These are phyloP conservation scores for Nycticebus coucang DNA, from an alignment of 2,113 vertebrate genomes.

Conservation along the genomic window DNA sequence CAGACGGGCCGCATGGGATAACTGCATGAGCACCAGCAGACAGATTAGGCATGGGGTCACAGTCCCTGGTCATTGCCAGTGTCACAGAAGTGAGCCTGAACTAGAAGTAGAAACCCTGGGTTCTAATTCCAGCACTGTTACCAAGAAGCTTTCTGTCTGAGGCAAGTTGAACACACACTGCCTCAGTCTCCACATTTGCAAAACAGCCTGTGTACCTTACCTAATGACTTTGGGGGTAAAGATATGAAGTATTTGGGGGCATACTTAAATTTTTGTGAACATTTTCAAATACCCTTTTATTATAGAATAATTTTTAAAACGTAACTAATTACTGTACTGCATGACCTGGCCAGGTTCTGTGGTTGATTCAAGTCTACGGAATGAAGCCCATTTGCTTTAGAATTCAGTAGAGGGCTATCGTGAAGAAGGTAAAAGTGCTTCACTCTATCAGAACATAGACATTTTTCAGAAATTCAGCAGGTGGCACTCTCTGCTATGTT, in stretches of 20 bases:
- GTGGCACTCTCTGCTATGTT: slow-evolving; percentile 51
- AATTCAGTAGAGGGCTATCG: neutral
- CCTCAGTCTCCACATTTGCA: neutral
- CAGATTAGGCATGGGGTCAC: neutral
- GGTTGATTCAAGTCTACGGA: neutral
- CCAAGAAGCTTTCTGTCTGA: neutral
- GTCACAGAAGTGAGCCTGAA: neutral
- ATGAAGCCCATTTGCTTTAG: neutral
- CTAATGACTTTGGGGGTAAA: neutral
- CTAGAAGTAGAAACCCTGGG: neutral
- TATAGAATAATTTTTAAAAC: neutral
- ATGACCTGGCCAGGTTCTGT: neutral
- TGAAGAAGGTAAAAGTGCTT: neutral
- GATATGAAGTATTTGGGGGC: neutral
- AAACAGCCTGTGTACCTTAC: neutral
- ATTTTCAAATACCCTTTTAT: neutral
- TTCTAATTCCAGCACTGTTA: neutral
- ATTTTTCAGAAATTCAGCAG: slow-evolving; percentile 57
- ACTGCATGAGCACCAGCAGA: no score
- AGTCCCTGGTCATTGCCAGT: neutral
- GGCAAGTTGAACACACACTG: neutral
- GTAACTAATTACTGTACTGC: neutral
- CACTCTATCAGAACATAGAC: rapidly evolving
- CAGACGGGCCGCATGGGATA: neutral
- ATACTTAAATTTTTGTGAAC: neutral